A percentile compares a stretch with the other conserved stretches of the same genome.
Conservation (phyloP, 64 coral and sea anemone genomes). For the Stylophora pistillata region DNA sequence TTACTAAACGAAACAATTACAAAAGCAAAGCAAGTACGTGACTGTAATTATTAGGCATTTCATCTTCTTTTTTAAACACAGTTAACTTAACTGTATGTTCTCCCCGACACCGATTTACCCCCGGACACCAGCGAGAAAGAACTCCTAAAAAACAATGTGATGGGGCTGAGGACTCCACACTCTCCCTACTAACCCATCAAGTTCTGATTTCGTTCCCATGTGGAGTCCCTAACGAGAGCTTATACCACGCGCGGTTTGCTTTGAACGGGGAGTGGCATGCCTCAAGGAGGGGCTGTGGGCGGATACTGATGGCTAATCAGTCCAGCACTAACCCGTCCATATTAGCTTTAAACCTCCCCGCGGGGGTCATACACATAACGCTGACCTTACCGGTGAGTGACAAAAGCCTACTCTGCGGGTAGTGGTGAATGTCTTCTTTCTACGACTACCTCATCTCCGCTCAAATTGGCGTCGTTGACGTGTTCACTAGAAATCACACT, state of each 20-base stretch:
- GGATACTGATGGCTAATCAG: slow-evolving; percentile 11
- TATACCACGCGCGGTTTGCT: not conserved
- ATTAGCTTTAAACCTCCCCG: slow-evolving; percentile 73
- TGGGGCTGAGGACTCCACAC: slow-evolving; percentile 76
- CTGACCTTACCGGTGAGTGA: slow-evolving; percentile 60
- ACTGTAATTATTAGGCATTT: no score
- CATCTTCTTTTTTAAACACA: no score
- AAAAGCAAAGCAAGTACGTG: no score
- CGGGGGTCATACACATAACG: slow-evolving; percentile 70
- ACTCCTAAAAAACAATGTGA: slow-evolving; percentile 69
- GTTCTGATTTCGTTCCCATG: not conserved
- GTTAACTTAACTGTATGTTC: no score
- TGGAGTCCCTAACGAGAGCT: not conserved
- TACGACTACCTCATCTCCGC: slow-evolving; percentile 65
- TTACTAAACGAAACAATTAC: no score
- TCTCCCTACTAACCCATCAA: not conserved
- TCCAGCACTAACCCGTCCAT: slow-evolving; percentile 32
- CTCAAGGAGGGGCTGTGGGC: not conserved
- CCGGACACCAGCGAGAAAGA: slow-evolving; percentile 87
- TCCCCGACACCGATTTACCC: not conserved
- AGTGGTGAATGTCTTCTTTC: slow-evolving; percentile 23
- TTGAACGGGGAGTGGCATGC: not conserved
- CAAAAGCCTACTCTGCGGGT: no score
- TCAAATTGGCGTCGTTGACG: slow-evolving; percentile 2
- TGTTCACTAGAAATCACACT: slow-evolving; percentile 58